phyloP scores from a whole-genome alignment of 2,888 invertebrate genomes.

The Stramonita haemastoma region DNA sequence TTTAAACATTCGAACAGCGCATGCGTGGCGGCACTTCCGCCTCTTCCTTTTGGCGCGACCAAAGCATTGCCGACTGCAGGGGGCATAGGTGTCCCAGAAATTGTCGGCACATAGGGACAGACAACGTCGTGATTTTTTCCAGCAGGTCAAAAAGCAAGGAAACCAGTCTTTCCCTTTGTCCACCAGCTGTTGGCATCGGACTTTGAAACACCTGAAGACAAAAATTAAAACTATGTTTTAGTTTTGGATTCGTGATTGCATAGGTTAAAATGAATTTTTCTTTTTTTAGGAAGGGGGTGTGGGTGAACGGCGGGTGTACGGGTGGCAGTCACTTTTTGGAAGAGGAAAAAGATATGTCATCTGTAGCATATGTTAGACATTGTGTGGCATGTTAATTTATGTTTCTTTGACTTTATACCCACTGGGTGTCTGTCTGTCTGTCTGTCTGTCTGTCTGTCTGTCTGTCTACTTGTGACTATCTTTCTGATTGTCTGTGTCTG shows the following conservation, averaged over 20 bases:
- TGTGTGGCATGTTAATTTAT: background rate
- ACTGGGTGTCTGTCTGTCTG: too few relatives aligned
- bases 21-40: background rate
- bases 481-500: too few relatives aligned
- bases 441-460: too few relatives aligned
- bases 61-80: conserved; percentile 6
- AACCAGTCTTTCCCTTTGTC: background rate
- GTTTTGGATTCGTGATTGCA: too few relatives aligned
- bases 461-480: too few relatives aligned
- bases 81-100: background rate
- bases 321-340: background rate
- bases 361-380: background rate
- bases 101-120: background rate
- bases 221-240: too few relatives aligned
- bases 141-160: conserved; percentile 13
- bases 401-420: too few relatives aligned
- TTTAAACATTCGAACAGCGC: background rate
- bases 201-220: background rate
- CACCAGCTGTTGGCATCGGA: background rate
- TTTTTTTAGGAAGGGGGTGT: background rate
- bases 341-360: background rate
- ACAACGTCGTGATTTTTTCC: background rate
- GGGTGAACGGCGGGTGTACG: too few relatives aligned
- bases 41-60: background rate
- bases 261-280: background rate